A percentile compares a stretch with the other conserved stretches of the same genome.
Evolutionary conservation across 2,888 invertebrate species (phyloP).

Genomic region (Caenorhabditis macrosperma): DNA sequence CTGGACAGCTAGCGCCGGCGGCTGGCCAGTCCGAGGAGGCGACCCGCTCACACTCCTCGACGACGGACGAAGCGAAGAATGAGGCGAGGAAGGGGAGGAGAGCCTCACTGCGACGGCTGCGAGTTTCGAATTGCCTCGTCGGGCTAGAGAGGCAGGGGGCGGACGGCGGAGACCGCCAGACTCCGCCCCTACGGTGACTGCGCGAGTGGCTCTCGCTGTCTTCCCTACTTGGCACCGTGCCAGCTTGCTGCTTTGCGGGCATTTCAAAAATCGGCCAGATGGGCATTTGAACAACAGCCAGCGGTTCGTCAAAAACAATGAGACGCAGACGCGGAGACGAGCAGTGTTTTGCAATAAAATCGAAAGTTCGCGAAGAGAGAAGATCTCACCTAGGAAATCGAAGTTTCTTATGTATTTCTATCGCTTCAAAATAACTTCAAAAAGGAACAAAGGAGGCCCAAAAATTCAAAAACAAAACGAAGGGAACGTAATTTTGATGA

Average conservation of each 20-base stretch:
- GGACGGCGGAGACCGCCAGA: conserved; percentile 3
- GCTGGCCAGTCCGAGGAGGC: conserved; percentile 34
- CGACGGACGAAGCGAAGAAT: conserved; percentile 53
- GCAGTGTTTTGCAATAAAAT: neutral
- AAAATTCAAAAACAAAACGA: neutral
- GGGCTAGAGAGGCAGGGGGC: conserved; percentile 29
- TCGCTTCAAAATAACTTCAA: too few relatives aligned
- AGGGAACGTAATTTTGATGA: neutral
- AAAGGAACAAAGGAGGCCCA: neutral
- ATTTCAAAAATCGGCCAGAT: conserved; percentile 14
- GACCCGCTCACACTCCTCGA: conserved; percentile 53
- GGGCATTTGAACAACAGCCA: neutral
- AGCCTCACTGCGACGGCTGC: conserved; percentile 36
- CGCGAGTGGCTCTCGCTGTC: conserved; percentile 43
- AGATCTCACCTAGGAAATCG: too few relatives aligned
- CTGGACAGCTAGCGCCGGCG: conserved; percentile 41
- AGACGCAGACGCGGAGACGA: neutral
- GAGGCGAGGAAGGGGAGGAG: conserved; percentile 39
- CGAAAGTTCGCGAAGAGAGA: neutral
- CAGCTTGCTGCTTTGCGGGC: conserved; percentile 7
- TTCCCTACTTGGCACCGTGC: conserved; percentile 44
- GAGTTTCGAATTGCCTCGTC: conserved; percentile 61
- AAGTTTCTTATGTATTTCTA: too few relatives aligned
- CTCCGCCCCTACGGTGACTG: conserved; percentile 23
- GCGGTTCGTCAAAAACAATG: too few relatives aligned